Conservation (phyloP, 2,797 vertebrate species). For the Falco rusticolus region DNA sequence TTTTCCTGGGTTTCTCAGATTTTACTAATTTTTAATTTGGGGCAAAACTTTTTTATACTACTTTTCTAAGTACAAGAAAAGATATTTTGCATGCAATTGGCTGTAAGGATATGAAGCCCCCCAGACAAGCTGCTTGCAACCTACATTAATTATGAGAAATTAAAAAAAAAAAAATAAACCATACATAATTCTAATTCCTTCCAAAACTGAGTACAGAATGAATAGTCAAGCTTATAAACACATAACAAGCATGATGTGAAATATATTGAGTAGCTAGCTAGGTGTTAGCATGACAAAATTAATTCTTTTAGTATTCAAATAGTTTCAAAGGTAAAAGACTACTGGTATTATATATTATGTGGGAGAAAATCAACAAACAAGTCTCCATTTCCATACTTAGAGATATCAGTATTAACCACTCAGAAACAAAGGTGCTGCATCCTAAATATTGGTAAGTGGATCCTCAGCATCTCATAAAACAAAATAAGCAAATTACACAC, state of each 20-base stretch:
- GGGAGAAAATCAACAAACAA: background rate
- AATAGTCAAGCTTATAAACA: background rate
- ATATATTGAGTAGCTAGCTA: background rate
- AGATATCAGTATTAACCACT: background rate
- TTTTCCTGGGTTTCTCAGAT: background rate
- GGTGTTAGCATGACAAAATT: background rate
- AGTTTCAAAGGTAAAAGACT: background rate
- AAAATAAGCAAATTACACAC: background rate
- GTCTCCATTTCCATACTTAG: background rate
- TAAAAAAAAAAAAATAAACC: background rate
- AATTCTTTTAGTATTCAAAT: background rate
- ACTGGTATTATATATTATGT: too few species aligned
- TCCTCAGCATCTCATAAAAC: background rate
- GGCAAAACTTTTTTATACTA: background rate
- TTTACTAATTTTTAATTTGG: background rate
- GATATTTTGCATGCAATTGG: background rate
- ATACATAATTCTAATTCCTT: background rate
- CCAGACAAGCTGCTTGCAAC: background rate
- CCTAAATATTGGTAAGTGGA: background rate
- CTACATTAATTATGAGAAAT: fast-evolving
- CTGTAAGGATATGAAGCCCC: background rate
- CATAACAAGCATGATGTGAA: background rate
- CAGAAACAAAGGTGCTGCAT: background rate
- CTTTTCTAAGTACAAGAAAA: background rate
- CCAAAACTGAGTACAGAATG: background rate